Base-by-base conservation (phyloP, 2,113 vertebrate genomes). In the Sminthopsis crassicaudata region DNA sequence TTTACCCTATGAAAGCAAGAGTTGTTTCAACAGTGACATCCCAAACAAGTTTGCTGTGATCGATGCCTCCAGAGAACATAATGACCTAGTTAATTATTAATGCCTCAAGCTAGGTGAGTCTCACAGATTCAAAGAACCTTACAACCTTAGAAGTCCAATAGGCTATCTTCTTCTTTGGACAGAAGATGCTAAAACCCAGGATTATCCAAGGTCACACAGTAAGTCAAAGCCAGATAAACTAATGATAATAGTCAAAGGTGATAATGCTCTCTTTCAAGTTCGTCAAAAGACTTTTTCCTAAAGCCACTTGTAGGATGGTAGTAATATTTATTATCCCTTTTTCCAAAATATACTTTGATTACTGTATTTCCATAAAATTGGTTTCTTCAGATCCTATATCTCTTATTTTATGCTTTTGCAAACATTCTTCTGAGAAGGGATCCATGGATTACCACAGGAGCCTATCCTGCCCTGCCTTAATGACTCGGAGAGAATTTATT, bases 41-140 rank as follows among this genome's bases (percentile, higher is more conserved):
- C 46, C 60, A 48, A 92, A 95, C 94, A 94, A 94, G 46, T 67
- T 4, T 0, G 46, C 93, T 10, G 55, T 8, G 16, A 36, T 51
- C 0, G 0, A 54, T 50, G n/a, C 24, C 16, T 30, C 48, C 25
- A 84, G 6, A 84, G 67, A 84, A 84, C 67, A n/a, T 76, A 76
- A 27, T 12, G 14, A 53, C 51, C 23, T 0, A 2, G 92, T 96
- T 95, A 96, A 95, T 96, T 91, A 96, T 94, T 96, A 93, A 90
- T 5, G 4, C 1, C 0, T 48, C 30, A 14, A 2, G 16, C 12
- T 19, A 0, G 0, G 19, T 84, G 67, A 55, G 27, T 1, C 24
- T 16, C n/a, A 0, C 0, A 11, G 22, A 46, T 25, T 22, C 53
- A 53, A 22, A 42, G 19, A 46, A 42, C 46, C 2, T 2, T 10